Evolutionary conservation across 2,888 invertebrate species (phyloP).

Genomic region (Liopterus haemorrhoidalis): DNA sequence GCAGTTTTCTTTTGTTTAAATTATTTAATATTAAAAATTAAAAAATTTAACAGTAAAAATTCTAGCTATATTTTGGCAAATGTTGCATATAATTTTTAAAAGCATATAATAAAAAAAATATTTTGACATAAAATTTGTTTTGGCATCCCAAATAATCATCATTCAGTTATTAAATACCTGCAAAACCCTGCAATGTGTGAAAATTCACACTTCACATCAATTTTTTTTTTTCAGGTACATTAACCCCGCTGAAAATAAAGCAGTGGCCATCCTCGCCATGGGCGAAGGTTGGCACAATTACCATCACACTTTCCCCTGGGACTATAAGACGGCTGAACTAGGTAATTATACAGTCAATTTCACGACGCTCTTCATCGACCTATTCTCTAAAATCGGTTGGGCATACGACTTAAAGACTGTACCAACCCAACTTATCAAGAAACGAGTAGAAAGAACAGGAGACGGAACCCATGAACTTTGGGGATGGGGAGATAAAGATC

Average conservation of each 20-base stretch:
- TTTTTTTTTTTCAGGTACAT: slow-evolving; percentile 51
- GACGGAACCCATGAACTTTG: slow-evolving; percentile 69
- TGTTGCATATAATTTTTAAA: too few species aligned
- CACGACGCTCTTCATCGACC: slow-evolving; percentile 71
- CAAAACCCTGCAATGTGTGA: too few species aligned
- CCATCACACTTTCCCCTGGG: slow-evolving; percentile 81
- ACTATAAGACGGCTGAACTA: slow-evolving; percentile 76
- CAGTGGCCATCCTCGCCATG: slow-evolving; percentile 61
- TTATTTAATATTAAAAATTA: too few species aligned
- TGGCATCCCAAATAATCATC: too few species aligned
- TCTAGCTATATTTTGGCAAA: too few species aligned
- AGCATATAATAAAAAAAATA: too few species aligned
- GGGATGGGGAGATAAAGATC: slow-evolving; percentile 75
- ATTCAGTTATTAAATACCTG: too few species aligned
- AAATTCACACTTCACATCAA: too few species aligned
- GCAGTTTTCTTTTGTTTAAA: too few species aligned
- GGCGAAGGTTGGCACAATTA: slow-evolving; percentile 86
- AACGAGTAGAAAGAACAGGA: slow-evolving; percentile 66
- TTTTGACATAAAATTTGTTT: too few species aligned
- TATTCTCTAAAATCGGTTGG: slow-evolving; percentile 77
- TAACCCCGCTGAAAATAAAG: slow-evolving; percentile 65
- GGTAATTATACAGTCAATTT: slow-evolving; percentile 67
- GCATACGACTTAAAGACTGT: slow-evolving; percentile 83
- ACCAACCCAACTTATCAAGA: slow-evolving; percentile 61
- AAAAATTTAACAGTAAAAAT: too few species aligned